These are phyloP conservation scores for Sminthopsis crassicaudata DNA, from an alignment of 2,113 vertebrate species.

Conservation along the genomic window DNA sequence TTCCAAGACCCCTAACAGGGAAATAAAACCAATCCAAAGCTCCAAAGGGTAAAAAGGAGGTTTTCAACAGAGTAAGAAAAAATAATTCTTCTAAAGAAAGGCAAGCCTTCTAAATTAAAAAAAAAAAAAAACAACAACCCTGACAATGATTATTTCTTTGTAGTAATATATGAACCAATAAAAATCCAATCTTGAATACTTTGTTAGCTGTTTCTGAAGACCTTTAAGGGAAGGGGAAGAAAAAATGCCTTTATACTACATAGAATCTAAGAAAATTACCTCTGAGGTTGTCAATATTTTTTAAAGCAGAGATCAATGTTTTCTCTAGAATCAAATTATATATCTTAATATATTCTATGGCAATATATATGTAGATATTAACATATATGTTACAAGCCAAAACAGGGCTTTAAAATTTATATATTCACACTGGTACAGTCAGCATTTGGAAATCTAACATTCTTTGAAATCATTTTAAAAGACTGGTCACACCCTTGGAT, in stretches of 20 bases:
- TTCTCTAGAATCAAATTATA: neutral
- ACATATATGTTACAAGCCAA: neutral
- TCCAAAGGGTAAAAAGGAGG: neutral
- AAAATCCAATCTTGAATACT: neutral
- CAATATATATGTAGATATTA: neutral
- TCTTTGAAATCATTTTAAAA: neutral
- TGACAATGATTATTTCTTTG: constrained; percentile 4
- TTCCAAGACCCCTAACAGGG: neutral
- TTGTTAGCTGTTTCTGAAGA: constrained; percentile 15
- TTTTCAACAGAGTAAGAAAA: constrained; percentile 7
- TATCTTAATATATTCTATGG: neutral
- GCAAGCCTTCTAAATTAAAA: neutral
- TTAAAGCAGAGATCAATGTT: neutral
- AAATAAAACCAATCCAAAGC: neutral
- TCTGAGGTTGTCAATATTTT: neutral
- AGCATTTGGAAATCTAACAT: neutral
- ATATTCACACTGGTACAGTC: neutral
- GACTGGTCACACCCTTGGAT: neutral
- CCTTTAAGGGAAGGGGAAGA: neutral
- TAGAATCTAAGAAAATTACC: neutral
- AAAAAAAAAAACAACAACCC: too few species aligned
- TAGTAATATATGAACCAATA: neutral
- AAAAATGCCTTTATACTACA: neutral
- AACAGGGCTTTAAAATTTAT: neutral
- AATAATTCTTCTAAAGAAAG: neutral